A percentile compares a stretch with the other conserved stretches of the same genome.
These are phyloP conservation scores for Sphenopsis melanotis DNA, from an alignment of 2,797 vertebrate genomes.

Conservation along the genomic window DNA sequence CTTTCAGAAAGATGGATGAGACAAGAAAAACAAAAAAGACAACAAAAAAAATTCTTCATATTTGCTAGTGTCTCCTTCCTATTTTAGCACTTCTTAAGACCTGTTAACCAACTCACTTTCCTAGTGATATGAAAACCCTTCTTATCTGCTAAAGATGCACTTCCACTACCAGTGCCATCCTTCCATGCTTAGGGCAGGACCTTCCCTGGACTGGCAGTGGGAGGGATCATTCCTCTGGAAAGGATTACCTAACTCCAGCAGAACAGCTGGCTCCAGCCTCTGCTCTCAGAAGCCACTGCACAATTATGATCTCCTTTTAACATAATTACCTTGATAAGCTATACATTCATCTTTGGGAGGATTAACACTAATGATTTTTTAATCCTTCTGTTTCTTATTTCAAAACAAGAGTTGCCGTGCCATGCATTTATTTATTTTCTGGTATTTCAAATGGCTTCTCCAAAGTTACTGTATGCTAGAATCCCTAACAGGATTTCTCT, in stretches of 20 bases:
- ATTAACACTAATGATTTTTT: background rate
- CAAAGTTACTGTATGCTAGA: background rate
- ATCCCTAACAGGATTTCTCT: background rate
- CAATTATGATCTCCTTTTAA: background rate
- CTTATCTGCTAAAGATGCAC: background rate
- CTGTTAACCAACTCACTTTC: background rate
- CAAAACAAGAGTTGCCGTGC: background rate
- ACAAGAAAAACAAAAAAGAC: background rate
- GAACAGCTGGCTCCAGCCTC: background rate
- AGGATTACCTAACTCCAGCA: background rate
- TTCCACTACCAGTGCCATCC: background rate
- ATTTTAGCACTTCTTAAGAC: background rate
- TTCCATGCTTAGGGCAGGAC: background rate
- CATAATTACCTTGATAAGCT: background rate
- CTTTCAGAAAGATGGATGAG: background rate
- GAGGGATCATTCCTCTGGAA: background rate
- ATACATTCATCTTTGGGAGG: background rate
- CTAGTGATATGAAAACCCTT: accelerated
- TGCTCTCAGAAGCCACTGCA: background rate
- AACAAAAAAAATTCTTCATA: background rate
- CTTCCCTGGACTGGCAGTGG: accelerated
- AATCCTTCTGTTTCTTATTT: background rate
- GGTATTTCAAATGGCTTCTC: background rate
- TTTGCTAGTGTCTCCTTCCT: background rate
- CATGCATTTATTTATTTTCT: background rate